phyloP scores from a whole-genome alignment of 2,113 vertebrate species.

The Pachycephala philippinensis region DNA sequence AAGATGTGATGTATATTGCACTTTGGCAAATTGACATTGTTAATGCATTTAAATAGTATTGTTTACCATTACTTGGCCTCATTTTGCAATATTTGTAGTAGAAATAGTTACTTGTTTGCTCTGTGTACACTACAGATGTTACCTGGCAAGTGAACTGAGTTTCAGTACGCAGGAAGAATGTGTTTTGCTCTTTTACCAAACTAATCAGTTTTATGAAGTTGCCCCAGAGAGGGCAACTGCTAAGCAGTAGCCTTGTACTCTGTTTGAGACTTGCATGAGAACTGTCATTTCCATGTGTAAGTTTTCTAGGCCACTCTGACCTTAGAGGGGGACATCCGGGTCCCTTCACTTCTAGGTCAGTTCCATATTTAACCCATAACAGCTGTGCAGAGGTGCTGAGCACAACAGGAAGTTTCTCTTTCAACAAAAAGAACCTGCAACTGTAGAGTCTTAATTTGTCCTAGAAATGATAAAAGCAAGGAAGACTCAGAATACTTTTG shows the following conservation, averaged over 20 bases:
- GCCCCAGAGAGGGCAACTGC: background rate
- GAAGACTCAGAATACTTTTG: background rate
- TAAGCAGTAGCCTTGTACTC: background rate
- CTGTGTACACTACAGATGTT: background rate
- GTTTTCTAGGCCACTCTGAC: background rate
- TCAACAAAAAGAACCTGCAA: background rate
- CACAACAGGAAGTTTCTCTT: background rate
- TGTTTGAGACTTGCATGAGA: background rate
- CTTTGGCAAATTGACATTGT: slow-evolving; percentile 26
- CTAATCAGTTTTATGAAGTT: background rate
- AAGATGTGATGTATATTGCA: background rate
- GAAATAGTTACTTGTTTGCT: slow-evolving; percentile 29
- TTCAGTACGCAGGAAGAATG: background rate
- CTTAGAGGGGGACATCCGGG: background rate
- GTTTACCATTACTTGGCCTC: slow-evolving; percentile 34
- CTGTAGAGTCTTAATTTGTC: background rate
- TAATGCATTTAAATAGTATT: slow-evolving; percentile 63
- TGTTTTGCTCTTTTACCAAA: background rate
- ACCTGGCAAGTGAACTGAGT: slow-evolving; percentile 6
- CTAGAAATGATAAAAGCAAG: background rate
- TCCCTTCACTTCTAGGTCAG: background rate
- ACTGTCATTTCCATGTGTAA: background rate
- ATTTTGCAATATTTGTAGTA: slow-evolving; percentile 49
- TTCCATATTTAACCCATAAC: background rate
- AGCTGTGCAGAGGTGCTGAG: background rate